phyloP scores from a whole-genome alignment of 2,797 vertebrate species.

The Enteromius paludinosus region DNA sequence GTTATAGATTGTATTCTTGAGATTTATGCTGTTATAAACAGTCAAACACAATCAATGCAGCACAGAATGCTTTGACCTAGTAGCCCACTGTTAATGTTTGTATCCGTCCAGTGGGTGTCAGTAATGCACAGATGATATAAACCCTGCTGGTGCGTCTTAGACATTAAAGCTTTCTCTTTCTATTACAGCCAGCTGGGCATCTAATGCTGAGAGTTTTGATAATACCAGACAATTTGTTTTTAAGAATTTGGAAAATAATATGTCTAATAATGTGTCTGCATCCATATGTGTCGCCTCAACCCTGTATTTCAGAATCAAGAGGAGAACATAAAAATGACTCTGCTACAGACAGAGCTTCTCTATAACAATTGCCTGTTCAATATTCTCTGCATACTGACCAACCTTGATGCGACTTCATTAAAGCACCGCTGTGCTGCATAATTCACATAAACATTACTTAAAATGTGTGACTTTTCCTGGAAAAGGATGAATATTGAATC shows the following conservation, averaged over 20 bases:
- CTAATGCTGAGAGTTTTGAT: not conserved
- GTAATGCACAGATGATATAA: constrained; percentile 67
- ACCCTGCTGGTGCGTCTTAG: not conserved
- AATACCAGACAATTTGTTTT: not conserved
- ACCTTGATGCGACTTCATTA: constrained; percentile 17
- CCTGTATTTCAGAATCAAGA: not conserved
- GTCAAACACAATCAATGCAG: not conserved
- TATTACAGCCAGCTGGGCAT: not conserved
- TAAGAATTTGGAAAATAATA: not conserved
- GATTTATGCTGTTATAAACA: not conserved
- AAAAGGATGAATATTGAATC: constrained; percentile 74
- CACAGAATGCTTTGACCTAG: constrained; percentile 32
- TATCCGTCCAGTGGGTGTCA: constrained; percentile 75
- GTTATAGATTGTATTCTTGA: constrained; percentile 1
- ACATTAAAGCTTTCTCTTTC: not conserved
- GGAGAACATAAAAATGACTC: not conserved
- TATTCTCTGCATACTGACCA: constrained; percentile 15
- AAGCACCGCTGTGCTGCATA: constrained; percentile 11
- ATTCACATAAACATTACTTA: not conserved
- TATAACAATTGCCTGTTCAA: constrained; percentile 7
- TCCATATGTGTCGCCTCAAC: not conserved
- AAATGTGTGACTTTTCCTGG: constrained; percentile 60
- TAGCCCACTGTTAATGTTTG: constrained; percentile 46
- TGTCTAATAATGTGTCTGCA: not conserved
- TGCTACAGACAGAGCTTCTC: not conserved